These are phyloP conservation scores for Ailuropoda melanoleuca DNA, from an alignment of 2,113 vertebrate genomes.

Conservation along the genomic window DNA sequence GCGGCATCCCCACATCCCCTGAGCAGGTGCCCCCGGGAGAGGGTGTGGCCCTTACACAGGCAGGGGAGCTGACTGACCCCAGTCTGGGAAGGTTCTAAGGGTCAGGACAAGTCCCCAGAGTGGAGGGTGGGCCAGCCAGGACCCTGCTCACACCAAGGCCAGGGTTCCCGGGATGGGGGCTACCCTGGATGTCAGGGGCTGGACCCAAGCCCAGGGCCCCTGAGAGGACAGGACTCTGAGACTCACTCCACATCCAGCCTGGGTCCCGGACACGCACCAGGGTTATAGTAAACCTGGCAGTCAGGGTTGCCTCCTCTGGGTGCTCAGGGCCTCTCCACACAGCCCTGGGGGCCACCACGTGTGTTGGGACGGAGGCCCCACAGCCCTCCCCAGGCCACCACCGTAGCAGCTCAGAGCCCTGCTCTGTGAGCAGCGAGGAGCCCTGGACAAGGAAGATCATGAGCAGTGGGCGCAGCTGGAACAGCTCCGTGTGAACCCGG, in stretches of 20 bases:
- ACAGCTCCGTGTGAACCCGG: neutral
- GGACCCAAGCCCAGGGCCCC: neutral
- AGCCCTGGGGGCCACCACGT: neutral
- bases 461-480: too few species aligned
- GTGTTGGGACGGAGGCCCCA: too few species aligned
- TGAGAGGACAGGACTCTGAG: neutral
- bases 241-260: neutral
- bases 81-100: neutral
- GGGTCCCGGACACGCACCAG: rapidly evolving
- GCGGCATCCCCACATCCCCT: too few species aligned
- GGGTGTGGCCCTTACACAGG: neutral
- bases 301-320: neutral
- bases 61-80: too few species aligned
- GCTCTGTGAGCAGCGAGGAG: neutral
- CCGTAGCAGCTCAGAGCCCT: neutral
- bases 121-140: neutral
- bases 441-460: rapidly evolving
- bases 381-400: neutral
- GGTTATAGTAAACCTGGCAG: neutral
- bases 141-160: rapidly evolving
- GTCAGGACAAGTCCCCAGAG: neutral
- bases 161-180: neutral
- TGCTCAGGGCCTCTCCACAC: neutral
- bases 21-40: too few species aligned
- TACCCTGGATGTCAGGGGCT: neutral